These are phyloP conservation scores for Tamias sibiricus DNA, from an alignment of 2,113 vertebrate genomes.

Conservation along the genomic window DNA sequence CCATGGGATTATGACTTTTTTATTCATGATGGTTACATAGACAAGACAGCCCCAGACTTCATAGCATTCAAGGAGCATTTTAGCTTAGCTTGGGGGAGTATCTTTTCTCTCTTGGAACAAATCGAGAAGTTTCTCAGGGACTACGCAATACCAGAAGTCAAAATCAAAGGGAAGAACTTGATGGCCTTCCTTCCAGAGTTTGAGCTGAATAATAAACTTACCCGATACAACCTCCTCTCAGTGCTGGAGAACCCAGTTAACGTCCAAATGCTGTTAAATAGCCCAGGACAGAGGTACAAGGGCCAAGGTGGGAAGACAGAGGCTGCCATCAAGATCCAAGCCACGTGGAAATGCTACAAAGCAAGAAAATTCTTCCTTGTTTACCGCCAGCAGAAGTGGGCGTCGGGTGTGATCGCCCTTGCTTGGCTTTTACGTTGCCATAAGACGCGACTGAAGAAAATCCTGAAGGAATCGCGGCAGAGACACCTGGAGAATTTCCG, in stretches of 20 bases:
- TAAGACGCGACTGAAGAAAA: conserved; percentile 81
- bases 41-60: conserved; percentile 85
- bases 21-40: conserved; percentile 84
- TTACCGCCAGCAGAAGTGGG: conserved; percentile 86
- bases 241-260: conserved; percentile 86
- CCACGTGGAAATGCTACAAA: conserved; percentile 86
- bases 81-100: conserved; percentile 85
- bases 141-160: conserved; percentile 87
- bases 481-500: conserved; percentile 92
- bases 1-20: conserved; percentile 71
- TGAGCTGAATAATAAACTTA: conserved; percentile 76
- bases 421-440: conserved; percentile 87
- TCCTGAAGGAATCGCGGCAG: conserved; percentile 87
- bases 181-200: conserved; percentile 79
- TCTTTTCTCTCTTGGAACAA: conserved; percentile 81
- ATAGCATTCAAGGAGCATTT: conserved; percentile 87
- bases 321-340: conserved; percentile 88
- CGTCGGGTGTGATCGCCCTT: conserved; percentile 87
- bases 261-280: conserved; percentile 81
- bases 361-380: conserved; percentile 82
- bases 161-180: conserved; percentile 83
- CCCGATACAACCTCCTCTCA: conserved; percentile 80
- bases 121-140: conserved; percentile 87
- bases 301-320: conserved; percentile 84
- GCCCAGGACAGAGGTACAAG: conserved; percentile 89